A percentile compares a stretch with the other conserved stretches of the same genome.
phyloP scores from a whole-genome alignment of 2,888 invertebrate species.

The Aphidoletes aphidimyza region DNA sequence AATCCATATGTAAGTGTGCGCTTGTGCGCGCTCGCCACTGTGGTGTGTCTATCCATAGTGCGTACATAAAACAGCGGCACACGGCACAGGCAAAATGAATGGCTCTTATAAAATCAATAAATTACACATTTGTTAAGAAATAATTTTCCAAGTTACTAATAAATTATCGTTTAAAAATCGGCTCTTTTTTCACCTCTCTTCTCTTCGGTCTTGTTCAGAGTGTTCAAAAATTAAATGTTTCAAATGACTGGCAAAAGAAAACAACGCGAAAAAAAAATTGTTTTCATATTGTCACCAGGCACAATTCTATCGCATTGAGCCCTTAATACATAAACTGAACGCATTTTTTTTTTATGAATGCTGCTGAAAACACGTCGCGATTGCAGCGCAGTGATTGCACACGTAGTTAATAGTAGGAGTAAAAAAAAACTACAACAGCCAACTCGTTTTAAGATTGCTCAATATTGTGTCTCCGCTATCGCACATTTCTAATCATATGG shows the following conservation, averaged over 20 bases:
- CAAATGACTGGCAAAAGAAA: background rate
- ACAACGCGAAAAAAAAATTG: background rate
- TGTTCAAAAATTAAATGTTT: no score
- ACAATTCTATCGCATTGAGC: background rate
- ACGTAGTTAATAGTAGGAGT: background rate
- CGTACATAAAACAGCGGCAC: background rate
- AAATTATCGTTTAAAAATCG: constrained; percentile 40
- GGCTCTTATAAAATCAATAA: constrained; percentile 41
- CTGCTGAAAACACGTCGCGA: background rate
- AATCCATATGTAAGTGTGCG: background rate
- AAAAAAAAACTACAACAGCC: no score
- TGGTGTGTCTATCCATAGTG: background rate
- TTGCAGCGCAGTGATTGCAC: constrained; percentile 2
- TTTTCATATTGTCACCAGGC: background rate
- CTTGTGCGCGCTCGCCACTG: no score
- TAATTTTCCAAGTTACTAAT: constrained; percentile 45
- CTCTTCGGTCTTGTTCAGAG: background rate
- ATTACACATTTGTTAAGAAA: constrained; percentile 53
- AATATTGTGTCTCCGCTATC: background rate
- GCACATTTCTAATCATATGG: constrained; percentile 39
- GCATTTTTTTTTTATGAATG: background rate
- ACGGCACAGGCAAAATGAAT: constrained; percentile 14
- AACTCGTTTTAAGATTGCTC: background rate
- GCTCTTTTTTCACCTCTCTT: background rate
- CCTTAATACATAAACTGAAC: constrained; percentile 9